Percentiles rank a stretch among this genome's conserved stretches.
phyloP scores from a whole-genome alignment of 2,888 invertebrate genomes.

The Nomada hirtipes region DNA sequence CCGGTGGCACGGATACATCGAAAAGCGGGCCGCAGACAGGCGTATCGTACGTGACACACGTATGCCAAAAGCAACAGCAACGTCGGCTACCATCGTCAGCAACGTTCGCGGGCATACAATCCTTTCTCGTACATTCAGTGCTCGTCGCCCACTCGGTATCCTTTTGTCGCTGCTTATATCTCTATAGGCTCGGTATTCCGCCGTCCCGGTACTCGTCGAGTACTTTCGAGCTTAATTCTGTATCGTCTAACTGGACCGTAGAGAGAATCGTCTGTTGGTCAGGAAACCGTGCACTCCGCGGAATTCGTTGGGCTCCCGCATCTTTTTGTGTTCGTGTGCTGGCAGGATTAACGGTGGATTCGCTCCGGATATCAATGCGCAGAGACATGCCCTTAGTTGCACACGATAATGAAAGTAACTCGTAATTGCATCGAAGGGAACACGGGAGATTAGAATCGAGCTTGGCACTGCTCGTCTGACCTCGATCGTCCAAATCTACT shows the following conservation, averaged over 20 bases:
- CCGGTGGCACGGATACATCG: slow-evolving; percentile 50
- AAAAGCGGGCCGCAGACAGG: slow-evolving; percentile 51
- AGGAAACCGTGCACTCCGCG: slow-evolving; percentile 42
- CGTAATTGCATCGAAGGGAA: slow-evolving; percentile 1
- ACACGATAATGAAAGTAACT: background rate
- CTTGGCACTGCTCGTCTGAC: background rate
- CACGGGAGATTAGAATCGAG: background rate
- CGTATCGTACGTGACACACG: slow-evolving; percentile 33
- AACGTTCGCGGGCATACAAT: slow-evolving; percentile 66
- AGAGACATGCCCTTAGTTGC: background rate
- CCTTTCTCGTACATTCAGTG: slow-evolving; percentile 70
- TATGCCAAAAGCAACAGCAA: slow-evolving; percentile 60
- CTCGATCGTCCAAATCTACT: background rate
- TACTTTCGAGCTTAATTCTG: slow-evolving; percentile 61
- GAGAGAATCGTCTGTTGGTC: slow-evolving; percentile 58
- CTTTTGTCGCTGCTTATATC: slow-evolving; percentile 71
- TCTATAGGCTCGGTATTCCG: slow-evolving; percentile 58
- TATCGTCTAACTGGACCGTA: slow-evolving; percentile 66
- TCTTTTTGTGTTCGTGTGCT: slow-evolving; percentile 20
- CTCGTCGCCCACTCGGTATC: slow-evolving; percentile 67
- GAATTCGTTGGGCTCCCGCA: slow-evolving; percentile 34
- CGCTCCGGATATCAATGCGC: slow-evolving; percentile 17
- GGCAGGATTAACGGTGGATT: slow-evolving; percentile 35
- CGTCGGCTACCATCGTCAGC: slow-evolving; percentile 56
- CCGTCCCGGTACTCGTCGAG: slow-evolving; percentile 43